These are phyloP conservation scores for Neuroterus valhalla DNA, from an alignment of 1,140 invertebrate species.

Conservation along the genomic window DNA sequence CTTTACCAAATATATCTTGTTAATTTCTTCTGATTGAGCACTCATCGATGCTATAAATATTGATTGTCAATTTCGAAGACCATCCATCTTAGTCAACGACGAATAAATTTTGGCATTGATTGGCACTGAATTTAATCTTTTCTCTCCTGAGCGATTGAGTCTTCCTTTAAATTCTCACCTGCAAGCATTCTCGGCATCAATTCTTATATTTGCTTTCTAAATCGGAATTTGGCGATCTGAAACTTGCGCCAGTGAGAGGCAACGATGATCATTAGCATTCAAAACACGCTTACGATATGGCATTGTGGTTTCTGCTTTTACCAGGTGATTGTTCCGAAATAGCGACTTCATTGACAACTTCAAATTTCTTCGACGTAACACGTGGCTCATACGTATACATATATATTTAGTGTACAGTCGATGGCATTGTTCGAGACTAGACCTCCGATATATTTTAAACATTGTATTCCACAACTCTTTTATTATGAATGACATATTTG, in stretches of 20 bases:
- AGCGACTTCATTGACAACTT: not conserved
- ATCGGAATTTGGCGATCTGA: constrained; percentile 24
- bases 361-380: not conserved
- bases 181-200: constrained; percentile 6
- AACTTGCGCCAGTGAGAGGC: not conserved
- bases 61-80: too few species aligned
- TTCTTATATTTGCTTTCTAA: constrained; percentile 23
- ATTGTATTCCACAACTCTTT: constrained; percentile 3
- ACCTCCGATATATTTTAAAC: not conserved
- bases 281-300: constrained; percentile 1
- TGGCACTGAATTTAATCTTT: not conserved
- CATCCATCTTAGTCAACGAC: not conserved
- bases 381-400: not conserved
- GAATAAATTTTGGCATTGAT: not conserved
- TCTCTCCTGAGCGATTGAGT: not conserved
- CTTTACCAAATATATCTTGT: too few species aligned
- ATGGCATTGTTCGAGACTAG: not conserved
- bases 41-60: too few species aligned
- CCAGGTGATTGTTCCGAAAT: not conserved
- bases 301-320: too few species aligned
- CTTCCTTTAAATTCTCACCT: constrained; percentile 5
- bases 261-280: constrained; percentile 1
- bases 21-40: too few species aligned
- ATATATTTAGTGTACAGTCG: not conserved
- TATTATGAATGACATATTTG: not conserved